Base-by-base conservation (phyloP, 2,888 invertebrate species). In the Clistopyga incitator region DNA sequence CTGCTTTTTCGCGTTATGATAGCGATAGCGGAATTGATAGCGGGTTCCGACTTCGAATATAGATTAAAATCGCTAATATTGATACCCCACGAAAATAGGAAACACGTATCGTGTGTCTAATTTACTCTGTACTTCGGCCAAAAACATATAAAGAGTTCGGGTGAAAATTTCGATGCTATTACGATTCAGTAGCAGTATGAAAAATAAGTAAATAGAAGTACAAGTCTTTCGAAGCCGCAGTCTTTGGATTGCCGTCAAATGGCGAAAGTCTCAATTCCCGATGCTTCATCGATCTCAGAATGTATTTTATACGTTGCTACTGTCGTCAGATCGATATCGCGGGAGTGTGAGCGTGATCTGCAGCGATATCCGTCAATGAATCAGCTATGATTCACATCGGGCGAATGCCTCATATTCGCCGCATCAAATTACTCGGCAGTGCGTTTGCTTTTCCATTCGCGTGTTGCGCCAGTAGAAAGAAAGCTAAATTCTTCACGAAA, bases 391-490 rank as follows among this genome's bases (percentile, higher is more conserved):
- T 56, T 56, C 23, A 67, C 47, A 67, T 25, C 47, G 6, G 8
- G 45, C 67, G 15, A 71, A 82, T 71, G 56, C 64, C 34, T 15
- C 47, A 65, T 38, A 38, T 47, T 75, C 70, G 38, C 64, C 54
- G 65, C 65, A 45, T 83, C 71, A 54, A 72, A 77, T n/a, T 38
- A 65, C 50, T 67, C 76, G 83, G 79, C 72, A 80, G 79, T 83
- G 78, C 50, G 38, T 71, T 70, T 54, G n/a, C 52, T 54, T 64
- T 64, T 76, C 1, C 10, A 15, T 42, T 20, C 20, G 18, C 23
- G 34, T 18, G 11, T 25, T 23, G 42, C 54, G 64, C 23, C 59
- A 45, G 20, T 3, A 25, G 29, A 29, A 61, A 15, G 23, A 75
- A 61, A 47, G 47, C 23, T 20, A 54, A 65, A 71, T 72, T 54